Percentiles rank a stretch among this genome's conserved stretches.
Evolutionary conservation across 2,113 vertebrate species (phyloP).

Genomic region (Toxostoma redivivum): DNA sequence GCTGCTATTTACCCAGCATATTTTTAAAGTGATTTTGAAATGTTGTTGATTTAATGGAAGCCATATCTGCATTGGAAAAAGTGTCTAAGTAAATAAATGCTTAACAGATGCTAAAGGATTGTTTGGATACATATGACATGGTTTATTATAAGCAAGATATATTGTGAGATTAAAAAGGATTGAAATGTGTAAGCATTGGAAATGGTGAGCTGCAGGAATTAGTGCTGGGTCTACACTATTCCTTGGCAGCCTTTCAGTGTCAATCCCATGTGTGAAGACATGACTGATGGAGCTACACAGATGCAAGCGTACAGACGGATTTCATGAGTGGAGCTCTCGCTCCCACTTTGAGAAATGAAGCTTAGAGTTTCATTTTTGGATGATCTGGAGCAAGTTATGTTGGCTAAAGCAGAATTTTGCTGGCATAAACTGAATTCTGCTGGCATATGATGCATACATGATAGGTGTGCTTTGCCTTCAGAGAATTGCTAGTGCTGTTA

Average conservation of each 20-base stretch:
- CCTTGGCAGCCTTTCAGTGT: background rate
- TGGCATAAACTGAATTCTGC: constrained; percentile 3
- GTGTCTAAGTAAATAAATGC: background rate
- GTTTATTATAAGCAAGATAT: background rate
- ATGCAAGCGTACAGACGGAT: background rate
- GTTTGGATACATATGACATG: background rate
- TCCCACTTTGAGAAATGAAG: background rate
- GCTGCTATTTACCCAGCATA: background rate
- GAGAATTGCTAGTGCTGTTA: background rate
- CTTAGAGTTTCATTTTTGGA: background rate
- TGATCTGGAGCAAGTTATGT: background rate
- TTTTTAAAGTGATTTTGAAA: constrained; percentile 6
- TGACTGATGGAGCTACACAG: background rate
- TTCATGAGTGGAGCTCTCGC: background rate
- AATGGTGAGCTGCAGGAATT: background rate
- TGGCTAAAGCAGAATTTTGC: constrained; percentile 12
- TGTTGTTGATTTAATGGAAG: background rate
- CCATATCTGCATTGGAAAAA: background rate
- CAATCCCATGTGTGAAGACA: background rate
- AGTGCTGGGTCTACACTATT: background rate
- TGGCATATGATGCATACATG: background rate
- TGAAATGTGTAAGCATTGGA: background rate
- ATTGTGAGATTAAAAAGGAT: background rate
- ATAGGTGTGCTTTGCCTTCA: background rate
- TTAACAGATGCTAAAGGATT: background rate